These are phyloP conservation scores for Bolborhynchus lineola DNA, from an alignment of 2,113 vertebrate species.

Conservation along the genomic window DNA sequence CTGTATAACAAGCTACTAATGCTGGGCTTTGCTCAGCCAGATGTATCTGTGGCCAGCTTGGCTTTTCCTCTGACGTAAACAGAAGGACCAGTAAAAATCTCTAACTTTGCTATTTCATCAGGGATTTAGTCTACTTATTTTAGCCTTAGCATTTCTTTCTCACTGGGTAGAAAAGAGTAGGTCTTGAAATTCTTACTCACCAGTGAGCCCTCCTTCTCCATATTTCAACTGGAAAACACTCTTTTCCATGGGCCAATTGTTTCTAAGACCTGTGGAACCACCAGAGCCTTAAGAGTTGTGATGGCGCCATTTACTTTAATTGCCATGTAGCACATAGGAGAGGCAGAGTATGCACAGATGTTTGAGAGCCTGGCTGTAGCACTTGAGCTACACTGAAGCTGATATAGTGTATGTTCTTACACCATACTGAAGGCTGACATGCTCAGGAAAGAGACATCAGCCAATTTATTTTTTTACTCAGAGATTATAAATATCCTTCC, in stretches of 20 bases:
- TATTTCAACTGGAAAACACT: not conserved
- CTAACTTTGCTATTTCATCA: not conserved
- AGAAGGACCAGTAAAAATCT: not conserved
- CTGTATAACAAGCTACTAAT: not conserved
- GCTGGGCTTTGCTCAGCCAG: not conserved
- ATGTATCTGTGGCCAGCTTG: rapidly evolving
- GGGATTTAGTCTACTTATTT: not conserved
- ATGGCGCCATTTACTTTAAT: not conserved
- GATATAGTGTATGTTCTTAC: not conserved
- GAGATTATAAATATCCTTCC: not conserved
- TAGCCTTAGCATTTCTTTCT: not conserved
- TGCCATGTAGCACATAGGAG: not conserved
- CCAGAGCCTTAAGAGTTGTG: not conserved
- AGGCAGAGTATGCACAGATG: not conserved
- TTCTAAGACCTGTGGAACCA: not conserved
- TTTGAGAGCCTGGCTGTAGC: not conserved
- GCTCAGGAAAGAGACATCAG: not conserved
- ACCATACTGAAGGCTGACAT: not conserved
- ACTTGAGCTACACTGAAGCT: not conserved
- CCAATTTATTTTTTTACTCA: not conserved
- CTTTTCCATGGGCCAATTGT: not conserved
- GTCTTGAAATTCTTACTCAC: not conserved
- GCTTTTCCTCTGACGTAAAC: not conserved
- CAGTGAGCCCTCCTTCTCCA: not conserved
- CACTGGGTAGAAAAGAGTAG: not conserved